Conservation (phyloP, 2,113 vertebrate genomes). For the Microcebus lehilahytsara region DNA sequence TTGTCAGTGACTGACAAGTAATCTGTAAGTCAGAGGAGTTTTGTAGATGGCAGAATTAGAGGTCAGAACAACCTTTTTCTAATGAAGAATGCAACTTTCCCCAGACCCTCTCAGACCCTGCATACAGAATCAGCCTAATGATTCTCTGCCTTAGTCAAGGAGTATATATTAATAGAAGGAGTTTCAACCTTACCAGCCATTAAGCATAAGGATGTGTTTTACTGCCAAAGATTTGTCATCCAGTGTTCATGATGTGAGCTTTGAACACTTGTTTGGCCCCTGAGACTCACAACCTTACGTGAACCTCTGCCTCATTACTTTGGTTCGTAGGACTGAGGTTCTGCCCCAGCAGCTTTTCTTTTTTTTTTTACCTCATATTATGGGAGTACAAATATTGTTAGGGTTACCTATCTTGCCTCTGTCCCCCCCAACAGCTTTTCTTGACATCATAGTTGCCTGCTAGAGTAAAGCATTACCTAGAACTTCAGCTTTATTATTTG, state of each 20-base stretch:
- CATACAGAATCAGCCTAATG: background rate
- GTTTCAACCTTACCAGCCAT: no score
- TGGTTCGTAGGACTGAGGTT: background rate
- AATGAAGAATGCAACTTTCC: background rate
- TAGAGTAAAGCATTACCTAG: background rate
- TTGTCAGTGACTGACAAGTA: conserved; percentile 6
- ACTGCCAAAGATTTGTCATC: background rate
- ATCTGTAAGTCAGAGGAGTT: background rate
- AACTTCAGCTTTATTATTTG: background rate
- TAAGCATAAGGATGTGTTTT: background rate
- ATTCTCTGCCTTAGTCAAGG: background rate
- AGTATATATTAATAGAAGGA: background rate
- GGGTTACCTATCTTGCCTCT: no score
- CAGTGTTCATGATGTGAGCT: background rate
- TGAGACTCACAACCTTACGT: background rate
- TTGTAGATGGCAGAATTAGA: background rate
- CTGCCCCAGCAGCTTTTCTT: background rate
- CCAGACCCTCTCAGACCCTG: background rate
- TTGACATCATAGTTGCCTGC: background rate
- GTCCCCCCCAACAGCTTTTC: background rate
- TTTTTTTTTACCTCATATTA: no score
- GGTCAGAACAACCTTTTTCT: background rate
- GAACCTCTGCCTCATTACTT: background rate
- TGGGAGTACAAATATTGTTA: no score
- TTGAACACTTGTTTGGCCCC: background rate